phyloP scores from a whole-genome alignment of 2,797 vertebrate genomes.

The Sylvilagus floridanus region DNA sequence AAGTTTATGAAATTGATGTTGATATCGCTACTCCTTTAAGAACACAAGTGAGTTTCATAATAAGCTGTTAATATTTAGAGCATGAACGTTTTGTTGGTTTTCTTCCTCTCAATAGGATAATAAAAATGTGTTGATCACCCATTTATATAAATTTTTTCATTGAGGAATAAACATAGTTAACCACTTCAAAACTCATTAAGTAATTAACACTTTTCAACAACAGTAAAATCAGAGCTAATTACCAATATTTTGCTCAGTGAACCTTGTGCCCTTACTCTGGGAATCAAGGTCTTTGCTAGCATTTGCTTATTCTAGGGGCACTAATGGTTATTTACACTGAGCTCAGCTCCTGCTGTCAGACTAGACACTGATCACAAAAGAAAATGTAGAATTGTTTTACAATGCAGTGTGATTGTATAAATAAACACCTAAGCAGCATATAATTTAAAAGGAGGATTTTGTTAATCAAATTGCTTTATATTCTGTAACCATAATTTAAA shows the following conservation, averaged over 20 bases:
- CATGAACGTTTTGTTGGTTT: neutral
- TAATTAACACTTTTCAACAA: conserved; percentile 69
- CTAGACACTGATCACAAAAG: neutral
- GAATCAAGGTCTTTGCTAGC: conserved; percentile 36
- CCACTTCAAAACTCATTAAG: conserved; percentile 76
- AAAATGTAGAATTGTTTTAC: neutral
- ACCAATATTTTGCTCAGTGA: conserved; percentile 53
- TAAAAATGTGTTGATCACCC: conserved; percentile 25
- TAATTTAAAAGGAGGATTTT: neutral
- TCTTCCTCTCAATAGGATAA: conserved; percentile 7
- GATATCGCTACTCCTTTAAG: conserved; percentile 10
- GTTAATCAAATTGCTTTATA: neutral
- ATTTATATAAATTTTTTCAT: conserved; percentile 60
- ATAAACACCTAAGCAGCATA: neutral
- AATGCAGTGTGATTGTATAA: neutral
- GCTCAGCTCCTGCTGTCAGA: neutral
- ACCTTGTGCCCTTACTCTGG: neutral
- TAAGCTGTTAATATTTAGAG: neutral
- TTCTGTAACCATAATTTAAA: neutral
- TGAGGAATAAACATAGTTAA: conserved; percentile 44
- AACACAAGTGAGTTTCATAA: neutral
- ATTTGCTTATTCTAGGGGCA: neutral
- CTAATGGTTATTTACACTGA: conserved; percentile 39
- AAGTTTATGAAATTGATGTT: neutral
- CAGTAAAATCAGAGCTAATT: conserved; percentile 73